Conservation (phyloP, 2,113 vertebrate genomes). For the Neodon shergylaensis region DNA sequence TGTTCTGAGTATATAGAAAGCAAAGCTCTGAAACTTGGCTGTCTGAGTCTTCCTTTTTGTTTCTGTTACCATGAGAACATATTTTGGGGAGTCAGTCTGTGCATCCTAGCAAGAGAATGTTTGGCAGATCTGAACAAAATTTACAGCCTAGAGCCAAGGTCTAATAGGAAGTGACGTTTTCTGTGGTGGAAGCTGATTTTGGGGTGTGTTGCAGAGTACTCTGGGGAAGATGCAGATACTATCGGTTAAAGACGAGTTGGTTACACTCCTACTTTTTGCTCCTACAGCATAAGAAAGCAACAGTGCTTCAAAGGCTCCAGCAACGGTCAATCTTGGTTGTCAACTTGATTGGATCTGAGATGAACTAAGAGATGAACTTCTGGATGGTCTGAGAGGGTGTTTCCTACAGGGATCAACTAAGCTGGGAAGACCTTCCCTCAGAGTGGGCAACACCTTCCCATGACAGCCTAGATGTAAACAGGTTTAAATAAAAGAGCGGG, state of each 20-base stretch:
- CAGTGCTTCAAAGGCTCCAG: rapidly evolving
- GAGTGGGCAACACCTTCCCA: background rate
- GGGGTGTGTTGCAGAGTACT: background rate
- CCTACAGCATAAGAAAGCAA: background rate
- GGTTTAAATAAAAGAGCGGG: background rate
- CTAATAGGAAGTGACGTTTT: background rate
- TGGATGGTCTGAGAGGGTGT: background rate
- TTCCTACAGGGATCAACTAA: background rate
- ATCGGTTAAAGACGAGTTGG: background rate
- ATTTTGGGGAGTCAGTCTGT: background rate
- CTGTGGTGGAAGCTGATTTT: background rate
- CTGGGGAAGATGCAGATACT: background rate
- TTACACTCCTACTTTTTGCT: background rate
- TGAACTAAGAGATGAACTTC: background rate
- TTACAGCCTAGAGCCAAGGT: background rate
- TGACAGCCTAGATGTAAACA: background rate
- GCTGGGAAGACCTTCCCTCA: background rate
- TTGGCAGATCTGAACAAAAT: background rate
- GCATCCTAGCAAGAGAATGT: background rate
- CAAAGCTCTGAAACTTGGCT: background rate
- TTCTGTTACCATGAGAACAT: background rate
- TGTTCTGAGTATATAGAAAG: background rate
- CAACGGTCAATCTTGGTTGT: background rate
- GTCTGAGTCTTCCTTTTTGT: background rate
- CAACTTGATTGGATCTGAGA: background rate